phyloP scores from a whole-genome alignment of 2,797 vertebrate species.

The Siniperca undulata region DNA sequence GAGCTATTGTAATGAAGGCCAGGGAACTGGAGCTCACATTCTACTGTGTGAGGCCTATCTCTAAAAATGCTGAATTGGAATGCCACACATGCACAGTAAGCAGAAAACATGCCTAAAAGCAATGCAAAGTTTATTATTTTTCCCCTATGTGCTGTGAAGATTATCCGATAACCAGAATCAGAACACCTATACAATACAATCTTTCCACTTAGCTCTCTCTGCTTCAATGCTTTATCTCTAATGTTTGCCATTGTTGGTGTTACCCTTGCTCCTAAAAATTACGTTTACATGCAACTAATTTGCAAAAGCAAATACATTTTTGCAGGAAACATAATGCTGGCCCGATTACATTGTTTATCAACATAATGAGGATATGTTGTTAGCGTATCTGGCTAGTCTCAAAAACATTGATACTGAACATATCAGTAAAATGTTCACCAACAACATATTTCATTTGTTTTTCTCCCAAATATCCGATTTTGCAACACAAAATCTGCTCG shows the following conservation, averaged over 20 bases:
- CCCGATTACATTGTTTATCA: neutral
- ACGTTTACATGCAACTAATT: neutral
- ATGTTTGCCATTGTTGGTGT: neutral
- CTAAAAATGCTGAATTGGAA: constrained; percentile 3
- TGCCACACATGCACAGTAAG: neutral
- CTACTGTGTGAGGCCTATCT: neutral
- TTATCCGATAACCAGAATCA: neutral
- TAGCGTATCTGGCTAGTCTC: neutral
- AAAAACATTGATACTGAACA: neutral
- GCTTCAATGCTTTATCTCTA: neutral
- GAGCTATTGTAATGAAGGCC: constrained; percentile 26
- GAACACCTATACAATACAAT: neutral
- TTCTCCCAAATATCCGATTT: neutral
- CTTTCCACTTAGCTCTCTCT: neutral
- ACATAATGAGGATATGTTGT: neutral
- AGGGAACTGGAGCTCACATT: constrained; percentile 13
- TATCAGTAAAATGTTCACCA: neutral
- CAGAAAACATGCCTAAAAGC: neutral
- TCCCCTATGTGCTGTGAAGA: neutral
- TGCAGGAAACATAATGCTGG: neutral
- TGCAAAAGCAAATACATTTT: neutral
- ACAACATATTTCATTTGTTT: neutral
- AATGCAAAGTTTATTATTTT: neutral
- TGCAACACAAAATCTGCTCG: neutral
- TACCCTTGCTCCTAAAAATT: no score